Base-by-base conservation (phyloP, 2,888 invertebrate species). In the Heliconius charithonia region DNA sequence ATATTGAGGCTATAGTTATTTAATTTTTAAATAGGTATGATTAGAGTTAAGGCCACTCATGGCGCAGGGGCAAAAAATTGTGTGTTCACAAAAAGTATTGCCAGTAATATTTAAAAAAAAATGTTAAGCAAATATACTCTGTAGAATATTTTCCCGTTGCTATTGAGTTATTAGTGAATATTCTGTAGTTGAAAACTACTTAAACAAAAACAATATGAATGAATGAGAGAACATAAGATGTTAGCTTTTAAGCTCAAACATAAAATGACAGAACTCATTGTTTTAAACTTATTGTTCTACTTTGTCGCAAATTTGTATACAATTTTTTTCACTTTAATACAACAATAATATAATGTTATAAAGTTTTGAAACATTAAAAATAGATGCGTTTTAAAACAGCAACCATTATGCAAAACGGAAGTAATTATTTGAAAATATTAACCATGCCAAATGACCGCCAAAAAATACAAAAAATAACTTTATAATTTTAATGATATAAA, bases 241-340 rank as follows among this genome's bases (percentile, higher is more conserved):
- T 22, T 56, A 56, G 56, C 22, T 56, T 56, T 22, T 56, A 56
- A 56, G 56, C 9, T 22, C 9, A 56, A 56, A 56, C 56, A 56
- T 56, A 0, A 56, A 56, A 56, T 56, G 22, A 22, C 56, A 56
- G 9, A 56, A 22, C 0, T 59, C 59, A 59, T 59, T n/a, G n/a
- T n/a, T 59, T 59, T 51, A 51, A 59, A n/a, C n/a, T 59, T 59
- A n/a, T n/a, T 59, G n/a, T 59, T 59, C 59, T 59, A 59, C 59
- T 59, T 59, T 59, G 10, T 12, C 59, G 3, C n/a, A 59, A 59
- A n/a, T 59, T 59, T 59, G 0, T 59, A 12, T n/a, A 10, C n/a
- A n/a, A 10, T 1, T 59, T 59, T 59, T 10, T 59, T 59, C 0
- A 4, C n/a, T 59, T 59, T 59, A 12, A n/a, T 59, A n/a, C 4